Base-by-base conservation (phyloP, 2,113 vertebrate genomes). In the Pseudopodoces humilis region DNA sequence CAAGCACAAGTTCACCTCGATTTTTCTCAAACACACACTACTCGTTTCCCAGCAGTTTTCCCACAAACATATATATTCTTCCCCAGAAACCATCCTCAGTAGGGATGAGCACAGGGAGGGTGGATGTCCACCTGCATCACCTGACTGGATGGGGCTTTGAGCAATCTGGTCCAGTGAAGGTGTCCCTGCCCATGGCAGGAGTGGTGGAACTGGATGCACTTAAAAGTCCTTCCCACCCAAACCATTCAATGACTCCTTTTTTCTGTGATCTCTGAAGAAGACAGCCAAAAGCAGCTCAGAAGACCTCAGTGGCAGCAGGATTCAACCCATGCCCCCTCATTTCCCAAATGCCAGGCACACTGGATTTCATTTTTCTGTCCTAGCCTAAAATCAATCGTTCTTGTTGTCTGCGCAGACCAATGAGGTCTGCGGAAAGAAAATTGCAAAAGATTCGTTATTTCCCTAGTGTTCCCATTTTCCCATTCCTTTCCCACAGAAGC, bases 401-500 rank as follows among this genome's bases (percentile, higher is more conserved):
- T 80, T 62, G 46, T 92, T 46, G 37, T 89, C 85, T 50, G 27
- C 0, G 0, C 83, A 88, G 86, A 65, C 92, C 92, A 96, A 52
- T 58, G 76, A 94, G 90, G 68, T 85, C 79, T 92, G 71, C 11
- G 0, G 87, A 94, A 90, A 90, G 88, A 93, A 96, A 96, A 95
- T 77, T 93, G 86, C 92, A 90, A 92, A 90, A 93, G 86, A 93
- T 88, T 86, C 95, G 85, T 94, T 94, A 83, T 97, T 97, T 93
- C 86, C 94, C 86, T 81, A 81, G 88, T 81, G 90, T 93, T 96
- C 88, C 94, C 71, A 24, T 90, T 94, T 93, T 92, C 86, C 95
- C 84, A 84, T 96, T 94, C 87, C 94, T 96, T 96, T 96, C 96
- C 91, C 95, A 97, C 95, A 96, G 95, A 92, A 81, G 92, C 75